phyloP scores from a whole-genome alignment of 2,888 invertebrate genomes.

The Phortica magna region DNA sequence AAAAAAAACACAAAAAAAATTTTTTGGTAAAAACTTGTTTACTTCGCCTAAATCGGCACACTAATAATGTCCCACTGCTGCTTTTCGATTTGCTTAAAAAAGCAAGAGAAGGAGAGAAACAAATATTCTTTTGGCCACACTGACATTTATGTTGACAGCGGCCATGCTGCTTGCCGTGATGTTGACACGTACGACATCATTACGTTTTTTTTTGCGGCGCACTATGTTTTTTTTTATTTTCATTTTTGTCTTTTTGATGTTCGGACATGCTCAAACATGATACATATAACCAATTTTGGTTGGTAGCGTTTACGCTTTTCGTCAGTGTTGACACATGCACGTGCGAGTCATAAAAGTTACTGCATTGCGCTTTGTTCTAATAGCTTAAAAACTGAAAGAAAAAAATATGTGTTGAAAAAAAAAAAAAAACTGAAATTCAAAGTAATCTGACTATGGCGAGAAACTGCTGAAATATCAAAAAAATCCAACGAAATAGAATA shows the following conservation, averaged over 20 bases:
- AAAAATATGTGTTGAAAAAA: constrained; percentile 8
- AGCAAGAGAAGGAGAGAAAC: not conserved
- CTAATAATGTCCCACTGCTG: not conserved
- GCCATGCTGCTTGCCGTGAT: constrained; percentile 48
- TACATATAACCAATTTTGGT: constrained; percentile 20
- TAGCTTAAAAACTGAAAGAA: constrained; percentile 39
- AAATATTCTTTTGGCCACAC: not conserved
- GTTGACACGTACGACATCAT: constrained; percentile 71
- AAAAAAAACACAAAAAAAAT: too few species aligned
- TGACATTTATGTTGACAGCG: constrained; percentile 24
- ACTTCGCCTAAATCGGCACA: not conserved
- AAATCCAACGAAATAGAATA: too few species aligned
- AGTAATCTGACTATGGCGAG: too few species aligned
- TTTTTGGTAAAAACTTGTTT: not conserved
- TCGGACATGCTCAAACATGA: constrained; percentile 23
- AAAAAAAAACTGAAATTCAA: too few species aligned
- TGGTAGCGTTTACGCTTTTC: not conserved
- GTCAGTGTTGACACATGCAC: constrained; percentile 47
- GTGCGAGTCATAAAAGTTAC: constrained; percentile 70
- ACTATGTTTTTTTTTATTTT: not conserved
- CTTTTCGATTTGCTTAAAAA: not conserved
- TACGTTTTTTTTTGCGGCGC: constrained; percentile 39
- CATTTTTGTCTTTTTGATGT: constrained; percentile 8
- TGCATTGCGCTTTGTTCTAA: constrained; percentile 69
- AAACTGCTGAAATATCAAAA: too few species aligned